Percentiles rank a stretch among this genome's conserved stretches.
phyloP scores from a whole-genome alignment of 2,113 vertebrate genomes.

The Salvelinus namaycush region DNA sequence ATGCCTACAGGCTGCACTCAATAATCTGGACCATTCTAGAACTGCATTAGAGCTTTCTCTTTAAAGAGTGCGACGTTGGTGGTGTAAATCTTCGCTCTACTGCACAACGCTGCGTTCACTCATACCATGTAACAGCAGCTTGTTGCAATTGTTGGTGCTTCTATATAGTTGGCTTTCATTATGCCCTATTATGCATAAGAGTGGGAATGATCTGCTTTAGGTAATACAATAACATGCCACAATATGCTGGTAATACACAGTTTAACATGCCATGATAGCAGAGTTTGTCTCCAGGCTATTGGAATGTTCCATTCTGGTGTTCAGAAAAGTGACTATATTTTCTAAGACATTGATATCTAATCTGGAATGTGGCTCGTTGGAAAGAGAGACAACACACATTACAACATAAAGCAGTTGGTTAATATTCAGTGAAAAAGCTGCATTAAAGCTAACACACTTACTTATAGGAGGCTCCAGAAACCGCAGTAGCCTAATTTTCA shows the following conservation, averaged over 20 bases:
- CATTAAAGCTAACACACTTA: background rate
- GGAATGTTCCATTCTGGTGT: background rate
- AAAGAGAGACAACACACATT: background rate
- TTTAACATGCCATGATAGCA: background rate
- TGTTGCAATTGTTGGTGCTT: background rate
- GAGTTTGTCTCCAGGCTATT: background rate
- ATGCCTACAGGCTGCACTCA: conserved; percentile 43
- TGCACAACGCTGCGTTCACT: conserved; percentile 40
- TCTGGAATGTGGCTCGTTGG: background rate
- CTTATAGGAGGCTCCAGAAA: background rate
- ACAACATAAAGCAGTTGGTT: background rate
- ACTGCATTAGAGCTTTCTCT: conserved; percentile 37
- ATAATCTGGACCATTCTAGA: conserved; percentile 27
- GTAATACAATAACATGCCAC: too few relatives aligned
- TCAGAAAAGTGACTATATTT: background rate
- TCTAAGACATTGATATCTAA: background rate
- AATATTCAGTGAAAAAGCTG: background rate
- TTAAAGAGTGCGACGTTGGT: conserved; percentile 22
- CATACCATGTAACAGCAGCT: background rate
- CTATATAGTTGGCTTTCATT: background rate
- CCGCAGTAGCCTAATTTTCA: conserved; percentile 7
- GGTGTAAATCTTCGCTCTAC: conserved; percentile 27
- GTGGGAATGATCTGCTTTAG: too few relatives aligned
- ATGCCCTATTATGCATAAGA: too few relatives aligned
- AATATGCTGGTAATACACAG: background rate